A percentile compares a stretch with the other conserved stretches of the same genome.
Evolutionary conservation across 2,888 invertebrate genomes (phyloP).

Genomic region (Orchesellides sinensis): DNA sequence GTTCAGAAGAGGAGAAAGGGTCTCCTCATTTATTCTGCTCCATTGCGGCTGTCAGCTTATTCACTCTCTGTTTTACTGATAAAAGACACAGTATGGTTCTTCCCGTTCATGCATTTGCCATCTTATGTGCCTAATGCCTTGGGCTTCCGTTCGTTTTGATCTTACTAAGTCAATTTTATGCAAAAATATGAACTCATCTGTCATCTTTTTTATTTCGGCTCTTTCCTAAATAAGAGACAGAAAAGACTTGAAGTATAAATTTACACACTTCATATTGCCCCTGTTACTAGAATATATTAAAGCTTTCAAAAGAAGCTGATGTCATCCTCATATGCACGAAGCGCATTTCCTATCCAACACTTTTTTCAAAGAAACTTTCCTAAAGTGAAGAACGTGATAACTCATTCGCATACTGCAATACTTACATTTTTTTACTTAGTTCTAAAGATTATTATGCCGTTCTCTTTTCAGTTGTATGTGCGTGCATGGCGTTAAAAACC

Average conservation of each 20-base stretch:
- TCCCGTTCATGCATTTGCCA: neutral
- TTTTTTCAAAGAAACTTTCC: neutral
- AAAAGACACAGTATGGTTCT: neutral
- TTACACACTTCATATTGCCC: constrained; percentile 2
- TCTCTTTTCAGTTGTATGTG: neutral
- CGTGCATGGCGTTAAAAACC: neutral
- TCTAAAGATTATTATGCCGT: neutral
- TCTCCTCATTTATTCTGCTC: constrained; percentile 1
- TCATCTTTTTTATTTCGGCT: constrained; percentile 27
- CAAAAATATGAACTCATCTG: constrained; percentile 42
- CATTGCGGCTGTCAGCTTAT: no score
- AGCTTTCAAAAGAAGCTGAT: neutral
- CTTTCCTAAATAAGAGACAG: neutral
- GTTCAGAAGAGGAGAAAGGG: no score
- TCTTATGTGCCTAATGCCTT: neutral
- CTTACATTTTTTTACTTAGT: neutral
- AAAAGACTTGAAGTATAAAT: neutral
- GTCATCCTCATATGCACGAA: neutral
- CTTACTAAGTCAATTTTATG: constrained; percentile 42
- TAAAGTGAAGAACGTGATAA: neutral
- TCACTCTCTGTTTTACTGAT: neutral
- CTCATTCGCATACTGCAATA: constrained; percentile 1
- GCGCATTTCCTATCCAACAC: neutral
- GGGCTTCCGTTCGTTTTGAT: neutral
- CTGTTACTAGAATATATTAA: no score